Base-by-base conservation (phyloP, 2,888 invertebrate species). In the Eristalis pertinax region DNA sequence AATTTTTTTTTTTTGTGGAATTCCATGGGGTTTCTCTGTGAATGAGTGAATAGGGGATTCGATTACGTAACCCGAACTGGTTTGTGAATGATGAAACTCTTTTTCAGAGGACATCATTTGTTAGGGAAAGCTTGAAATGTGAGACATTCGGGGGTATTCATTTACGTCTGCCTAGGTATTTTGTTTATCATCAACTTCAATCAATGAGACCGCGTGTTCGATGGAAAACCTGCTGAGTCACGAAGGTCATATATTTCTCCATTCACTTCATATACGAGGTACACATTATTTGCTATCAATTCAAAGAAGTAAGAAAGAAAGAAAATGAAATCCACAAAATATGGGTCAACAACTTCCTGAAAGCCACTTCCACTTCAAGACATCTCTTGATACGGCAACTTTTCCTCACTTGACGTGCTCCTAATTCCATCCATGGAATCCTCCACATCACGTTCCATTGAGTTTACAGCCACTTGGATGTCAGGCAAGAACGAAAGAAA, bases 391-490 rank as follows among this genome's bases (percentile, higher is more conserved):
- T 68, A 68, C 29, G 76, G 68, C 69, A 64, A 75, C 62, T 56
- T 50, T 75, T 80, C 67, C 62, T 50, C 67, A 70, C 60, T 70
- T 56, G 35, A 4, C 22, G n/a, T 13, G 62, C 68, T 56, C 65
- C 68, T 67, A 24, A 63, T 69, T 35, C 62, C 68, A 63, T 60
- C 65, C 60, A 50, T n/a, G 13, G 64, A 24, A 41, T 60, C 64
- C 65, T 72, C 58, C 63, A 70, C 76, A 76, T 58, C 82, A 82
- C 76, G 82, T 82, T 65, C 76, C 65, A 76, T 76, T 62, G 43
- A 19, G 24, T 69, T 70, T 70, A 60, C 65, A 76, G 35, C 63
- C 70, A 76, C 70, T 76, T 82, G 58, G 50, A n/a, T 50, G 50
- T 50, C 50, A n/a, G n/a, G 58, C 24, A n/a, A 63, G 60, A 63